Percentiles rank a stretch among this genome's conserved stretches.
These are phyloP conservation scores for Tachysurus fulvidraco DNA, from an alignment of 2,113 vertebrate species.

Conservation along the genomic window DNA sequence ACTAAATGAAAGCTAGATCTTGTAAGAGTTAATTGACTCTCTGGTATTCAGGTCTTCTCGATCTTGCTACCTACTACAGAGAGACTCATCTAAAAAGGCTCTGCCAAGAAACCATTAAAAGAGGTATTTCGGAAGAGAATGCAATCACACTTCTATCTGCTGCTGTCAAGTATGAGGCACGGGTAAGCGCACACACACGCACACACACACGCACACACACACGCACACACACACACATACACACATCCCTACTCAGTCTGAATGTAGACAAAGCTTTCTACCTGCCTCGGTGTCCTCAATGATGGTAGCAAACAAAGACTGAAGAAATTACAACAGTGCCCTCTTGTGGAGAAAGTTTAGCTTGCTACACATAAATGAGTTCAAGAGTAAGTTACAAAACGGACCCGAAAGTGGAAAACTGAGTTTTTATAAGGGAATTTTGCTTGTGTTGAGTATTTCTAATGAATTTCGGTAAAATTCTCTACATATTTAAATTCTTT, in stretches of 20 bases:
- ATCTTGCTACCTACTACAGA: slow-evolving; percentile 91
- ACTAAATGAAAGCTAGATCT: background rate
- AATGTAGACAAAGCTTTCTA: background rate
- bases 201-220: background rate
- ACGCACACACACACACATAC: too few relatives aligned
- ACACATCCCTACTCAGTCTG: too few relatives aligned
- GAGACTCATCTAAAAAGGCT: slow-evolving; percentile 90
- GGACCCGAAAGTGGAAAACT: background rate
- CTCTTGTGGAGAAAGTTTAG: background rate
- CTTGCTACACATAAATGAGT: background rate
- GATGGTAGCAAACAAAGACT: background rate
- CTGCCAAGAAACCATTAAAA: slow-evolving; percentile 96
- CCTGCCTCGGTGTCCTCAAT: background rate
- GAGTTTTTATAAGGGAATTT: background rate
- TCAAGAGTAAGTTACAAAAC: background rate
- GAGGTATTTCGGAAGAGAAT: slow-evolving; percentile 96
- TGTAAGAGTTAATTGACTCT: background rate
- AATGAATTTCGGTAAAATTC: background rate
- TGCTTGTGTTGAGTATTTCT: background rate
- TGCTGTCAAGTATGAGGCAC: slow-evolving; percentile 93
- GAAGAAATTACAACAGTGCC: background rate
- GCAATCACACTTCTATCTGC: slow-evolving; percentile 93
- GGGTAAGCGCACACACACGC: slow-evolving; percentile 76
- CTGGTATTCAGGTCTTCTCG: slow-evolving; percentile 79
- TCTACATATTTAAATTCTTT: background rate